Evolutionary conservation across 2,797 vertebrate genomes (phyloP).

Genomic region (Peromyscus aztecus): DNA sequence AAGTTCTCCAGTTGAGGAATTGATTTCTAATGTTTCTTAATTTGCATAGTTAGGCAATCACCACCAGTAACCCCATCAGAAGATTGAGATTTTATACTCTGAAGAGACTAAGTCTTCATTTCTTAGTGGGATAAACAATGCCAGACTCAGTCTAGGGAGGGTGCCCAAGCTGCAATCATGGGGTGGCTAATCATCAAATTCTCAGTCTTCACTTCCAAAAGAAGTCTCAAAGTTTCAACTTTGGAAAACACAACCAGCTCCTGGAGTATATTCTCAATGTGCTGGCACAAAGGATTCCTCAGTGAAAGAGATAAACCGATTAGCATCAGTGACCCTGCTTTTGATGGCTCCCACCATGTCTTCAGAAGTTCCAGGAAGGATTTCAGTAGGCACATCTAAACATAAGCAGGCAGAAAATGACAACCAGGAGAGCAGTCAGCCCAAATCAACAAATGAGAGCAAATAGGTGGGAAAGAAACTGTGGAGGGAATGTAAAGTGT

Average conservation of each 20-base stretch:
- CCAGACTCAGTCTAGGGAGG: background rate
- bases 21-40: background rate
- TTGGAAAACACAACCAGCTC: background rate
- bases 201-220: background rate
- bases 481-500: background rate
- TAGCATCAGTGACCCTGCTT: background rate
- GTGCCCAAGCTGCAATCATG: background rate
- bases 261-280: background rate
- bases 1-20: background rate
- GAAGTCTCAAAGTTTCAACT: background rate
- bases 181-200: background rate
- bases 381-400: background rate
- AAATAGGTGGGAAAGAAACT: background rate
- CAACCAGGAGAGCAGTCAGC: constrained; percentile 2
- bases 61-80: background rate
- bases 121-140: background rate
- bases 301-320: constrained; percentile 12
- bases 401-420: background rate
- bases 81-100: background rate
- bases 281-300: background rate
- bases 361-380: background rate
- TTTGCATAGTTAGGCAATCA: background rate
- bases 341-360: background rate
- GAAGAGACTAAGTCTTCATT: background rate
- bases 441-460: constrained; percentile 13